Percentiles rank a stretch among this genome's conserved stretches.
Evolutionary conservation across 2,797 vertebrate species (phyloP).

Genomic region (Lateolabrax maculatus): DNA sequence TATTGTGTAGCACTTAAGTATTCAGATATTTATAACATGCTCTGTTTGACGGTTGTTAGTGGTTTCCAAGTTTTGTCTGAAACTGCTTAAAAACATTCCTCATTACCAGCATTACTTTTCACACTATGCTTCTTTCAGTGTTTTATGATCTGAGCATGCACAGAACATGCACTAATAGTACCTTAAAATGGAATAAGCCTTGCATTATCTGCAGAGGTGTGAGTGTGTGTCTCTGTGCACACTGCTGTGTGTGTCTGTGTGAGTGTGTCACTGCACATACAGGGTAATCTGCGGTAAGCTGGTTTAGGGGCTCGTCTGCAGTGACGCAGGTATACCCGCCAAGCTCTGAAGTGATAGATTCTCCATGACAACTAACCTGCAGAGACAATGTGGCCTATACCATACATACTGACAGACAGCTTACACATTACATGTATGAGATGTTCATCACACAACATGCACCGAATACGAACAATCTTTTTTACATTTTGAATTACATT

Average conservation of each 20-base stretch:
- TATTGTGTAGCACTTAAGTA: background rate
- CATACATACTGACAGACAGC: conserved; percentile 40
- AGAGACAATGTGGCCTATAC: conserved; percentile 65
- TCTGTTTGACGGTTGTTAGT: background rate
- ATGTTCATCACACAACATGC: background rate
- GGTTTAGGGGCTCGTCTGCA: conserved; percentile 85
- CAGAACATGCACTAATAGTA: background rate
- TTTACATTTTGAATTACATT: background rate
- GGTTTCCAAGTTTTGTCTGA: background rate
- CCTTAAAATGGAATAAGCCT: background rate
- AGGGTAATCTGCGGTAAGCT: conserved; percentile 87
- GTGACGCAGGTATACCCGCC: conserved; percentile 81
- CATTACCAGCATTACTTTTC: background rate
- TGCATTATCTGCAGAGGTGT: background rate
- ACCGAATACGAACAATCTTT: background rate
- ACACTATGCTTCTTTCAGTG: background rate
- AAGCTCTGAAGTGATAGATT: conserved; percentile 81
- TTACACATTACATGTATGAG: background rate
- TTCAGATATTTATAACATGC: background rate
- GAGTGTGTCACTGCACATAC: conserved; percentile 66
- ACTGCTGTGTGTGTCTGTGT: conserved; percentile 35
- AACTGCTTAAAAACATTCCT: background rate
- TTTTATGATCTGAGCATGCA: background rate
- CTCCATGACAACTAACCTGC: conserved; percentile 77
- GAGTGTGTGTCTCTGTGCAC: conserved; percentile 5